A percentile compares a stretch with the other conserved stretches of the same genome.
Conservation (phyloP, 2,888 invertebrate species). For the Saturnia japonica region DNA sequence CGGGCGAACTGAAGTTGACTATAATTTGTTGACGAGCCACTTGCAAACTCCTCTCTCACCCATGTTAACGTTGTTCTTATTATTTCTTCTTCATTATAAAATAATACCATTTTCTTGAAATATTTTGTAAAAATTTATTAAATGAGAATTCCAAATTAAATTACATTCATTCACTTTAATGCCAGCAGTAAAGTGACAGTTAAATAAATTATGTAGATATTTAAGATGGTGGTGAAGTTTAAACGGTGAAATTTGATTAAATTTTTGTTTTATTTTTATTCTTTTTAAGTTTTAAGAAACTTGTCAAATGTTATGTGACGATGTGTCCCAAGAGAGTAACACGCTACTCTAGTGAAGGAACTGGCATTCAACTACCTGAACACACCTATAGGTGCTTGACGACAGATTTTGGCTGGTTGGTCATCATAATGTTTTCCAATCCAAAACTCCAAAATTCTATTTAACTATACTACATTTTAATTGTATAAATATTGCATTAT, state of each 20-base stretch:
- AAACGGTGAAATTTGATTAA: background rate
- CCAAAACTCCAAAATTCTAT: no score
- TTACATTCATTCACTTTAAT: background rate
- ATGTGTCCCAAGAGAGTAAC: no score
- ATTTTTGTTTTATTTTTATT: no score
- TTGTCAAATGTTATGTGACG: no score
- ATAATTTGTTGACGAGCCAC: constrained; percentile 73
- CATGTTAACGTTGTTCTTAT: constrained; percentile 45
- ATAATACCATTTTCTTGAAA: constrained; percentile 25
- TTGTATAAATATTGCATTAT: no score
- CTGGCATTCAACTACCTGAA: no score
- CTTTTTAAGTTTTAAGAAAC: no score
- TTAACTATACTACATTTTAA: no score
- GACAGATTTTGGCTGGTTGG: no score
- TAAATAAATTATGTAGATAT: background rate
- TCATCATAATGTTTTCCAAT: no score
- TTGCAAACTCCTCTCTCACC: constrained; percentile 55
- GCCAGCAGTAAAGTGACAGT: background rate
- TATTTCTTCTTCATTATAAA: constrained; percentile 38
- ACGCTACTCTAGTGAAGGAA: no score
- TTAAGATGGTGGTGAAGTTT: background rate
- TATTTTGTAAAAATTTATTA: constrained; percentile 10
- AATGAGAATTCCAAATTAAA: background rate
- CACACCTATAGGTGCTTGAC: no score
- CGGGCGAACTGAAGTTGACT: constrained; percentile 57